Evolutionary conservation across 2,888 invertebrate species (phyloP).

Genomic region (Neoscelio sp.): DNA sequence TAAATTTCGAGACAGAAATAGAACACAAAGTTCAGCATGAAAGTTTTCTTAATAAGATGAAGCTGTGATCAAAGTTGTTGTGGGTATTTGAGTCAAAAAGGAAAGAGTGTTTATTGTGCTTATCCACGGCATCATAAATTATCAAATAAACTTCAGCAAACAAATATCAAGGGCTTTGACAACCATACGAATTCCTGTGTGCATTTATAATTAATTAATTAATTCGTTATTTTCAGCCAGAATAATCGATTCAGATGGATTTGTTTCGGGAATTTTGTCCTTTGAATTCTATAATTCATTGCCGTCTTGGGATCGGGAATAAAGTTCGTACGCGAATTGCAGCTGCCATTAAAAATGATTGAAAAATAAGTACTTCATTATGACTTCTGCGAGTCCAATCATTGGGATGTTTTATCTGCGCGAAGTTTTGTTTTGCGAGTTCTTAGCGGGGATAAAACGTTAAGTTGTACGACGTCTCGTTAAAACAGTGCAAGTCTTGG

Average conservation of each 20-base stretch:
- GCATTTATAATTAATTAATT: slow-evolving; percentile 46
- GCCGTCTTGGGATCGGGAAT: too few species aligned
- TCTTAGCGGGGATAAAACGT: slow-evolving; percentile 54
- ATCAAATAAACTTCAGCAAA: slow-evolving; percentile 57
- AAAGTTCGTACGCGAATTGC: background rate
- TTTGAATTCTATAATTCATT: slow-evolving; percentile 17
- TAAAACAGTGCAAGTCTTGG: slow-evolving; percentile 54
- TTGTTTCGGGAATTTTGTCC: slow-evolving; percentile 10
- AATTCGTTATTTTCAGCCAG: slow-evolving; percentile 41
- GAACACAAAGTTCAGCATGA: slow-evolving; percentile 44
- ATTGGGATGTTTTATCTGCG: slow-evolving; percentile 54
- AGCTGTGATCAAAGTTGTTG: slow-evolving; percentile 48
- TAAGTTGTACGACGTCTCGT: slow-evolving; percentile 63
- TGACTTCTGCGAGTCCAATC: slow-evolving; percentile 38
- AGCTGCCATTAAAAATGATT: slow-evolving; percentile 41
- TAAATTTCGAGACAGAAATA: slow-evolving; percentile 49
- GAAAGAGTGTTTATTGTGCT: slow-evolving; percentile 56
- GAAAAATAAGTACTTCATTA: slow-evolving; percentile 54
- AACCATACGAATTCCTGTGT: slow-evolving; percentile 44
- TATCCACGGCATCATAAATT: slow-evolving; percentile 44
- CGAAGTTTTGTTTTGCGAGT: slow-evolving; percentile 45
- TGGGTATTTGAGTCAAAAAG: slow-evolving; percentile 49
- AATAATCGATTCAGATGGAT: slow-evolving; percentile 14
- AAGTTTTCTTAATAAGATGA: slow-evolving; percentile 55
- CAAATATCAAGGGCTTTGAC: slow-evolving; percentile 49